phyloP scores from a whole-genome alignment of 2,797 vertebrate genomes.

The Antennarius maculatus region DNA sequence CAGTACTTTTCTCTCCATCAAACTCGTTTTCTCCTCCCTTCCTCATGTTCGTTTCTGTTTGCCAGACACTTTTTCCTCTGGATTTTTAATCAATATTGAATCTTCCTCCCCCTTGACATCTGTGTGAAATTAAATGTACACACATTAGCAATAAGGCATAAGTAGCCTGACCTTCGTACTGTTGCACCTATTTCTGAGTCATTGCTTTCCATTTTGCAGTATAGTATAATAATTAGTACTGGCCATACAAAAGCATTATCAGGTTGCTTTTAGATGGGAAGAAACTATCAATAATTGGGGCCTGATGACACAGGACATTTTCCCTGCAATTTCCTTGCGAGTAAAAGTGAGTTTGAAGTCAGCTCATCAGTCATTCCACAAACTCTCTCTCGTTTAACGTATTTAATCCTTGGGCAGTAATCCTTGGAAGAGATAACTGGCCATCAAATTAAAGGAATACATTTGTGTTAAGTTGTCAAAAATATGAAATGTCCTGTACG shows the following conservation, averaged over 20 bases:
- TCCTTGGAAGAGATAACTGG: constrained; percentile 45
- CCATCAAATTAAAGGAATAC: constrained; percentile 51
- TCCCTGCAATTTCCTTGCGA: constrained; percentile 28
- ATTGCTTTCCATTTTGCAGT: constrained; percentile 58
- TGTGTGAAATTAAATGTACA: constrained; percentile 52
- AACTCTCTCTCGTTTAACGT: constrained; percentile 33
- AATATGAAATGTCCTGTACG: constrained; percentile 35
- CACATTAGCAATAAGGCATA: constrained; percentile 52
- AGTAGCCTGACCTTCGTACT: constrained; percentile 65
- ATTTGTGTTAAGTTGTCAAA: constrained; percentile 46
- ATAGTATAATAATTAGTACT: constrained; percentile 61
- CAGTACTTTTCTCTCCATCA: constrained; percentile 51
- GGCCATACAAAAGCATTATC: constrained; percentile 53
- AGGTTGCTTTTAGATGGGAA: constrained; percentile 49
- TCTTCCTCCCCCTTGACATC: constrained; percentile 24
- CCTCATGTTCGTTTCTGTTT: constrained; percentile 46
- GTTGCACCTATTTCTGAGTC: constrained; percentile 51
- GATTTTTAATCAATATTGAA: constrained; percentile 56
- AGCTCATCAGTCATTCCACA: constrained; percentile 58
- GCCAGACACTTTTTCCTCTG: constrained; percentile 54
- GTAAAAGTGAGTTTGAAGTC: constrained; percentile 54
- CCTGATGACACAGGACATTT: constrained; percentile 55
- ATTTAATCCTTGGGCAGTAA: constrained; percentile 40
- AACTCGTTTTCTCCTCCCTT: constrained; percentile 36
- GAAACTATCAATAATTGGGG: constrained; percentile 44